Evolutionary conservation across 2,888 invertebrate genomes (phyloP).

Genomic region (Lampropteryx suffumata): DNA sequence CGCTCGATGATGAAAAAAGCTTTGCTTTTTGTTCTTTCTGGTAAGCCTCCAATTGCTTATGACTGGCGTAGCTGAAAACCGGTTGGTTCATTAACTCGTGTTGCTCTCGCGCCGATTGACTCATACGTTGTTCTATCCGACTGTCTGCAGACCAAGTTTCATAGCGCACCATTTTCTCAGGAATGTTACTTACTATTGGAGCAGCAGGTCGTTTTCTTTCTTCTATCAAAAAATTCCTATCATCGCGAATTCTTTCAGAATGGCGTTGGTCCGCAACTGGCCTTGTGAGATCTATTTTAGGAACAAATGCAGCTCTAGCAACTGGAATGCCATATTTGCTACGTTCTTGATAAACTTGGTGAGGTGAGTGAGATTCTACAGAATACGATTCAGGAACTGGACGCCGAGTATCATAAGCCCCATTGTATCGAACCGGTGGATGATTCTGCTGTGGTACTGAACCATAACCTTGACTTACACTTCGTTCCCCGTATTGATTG

Average conservation of each 20-base stretch:
- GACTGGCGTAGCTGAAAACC: constrained; percentile 71
- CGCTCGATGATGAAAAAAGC: constrained; percentile 35
- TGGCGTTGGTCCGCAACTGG: constrained; percentile 59
- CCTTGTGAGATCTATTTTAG: constrained; percentile 76
- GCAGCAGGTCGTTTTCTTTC: constrained; percentile 72
- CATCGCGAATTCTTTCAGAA: constrained; percentile 65
- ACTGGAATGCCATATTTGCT: constrained; percentile 56
- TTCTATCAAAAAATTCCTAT: constrained; percentile 68
- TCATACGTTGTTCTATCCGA: constrained; percentile 69
- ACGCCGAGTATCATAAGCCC: constrained; percentile 58
- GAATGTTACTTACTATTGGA: constrained; percentile 74
- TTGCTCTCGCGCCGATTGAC: constrained; percentile 66
- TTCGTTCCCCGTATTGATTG: constrained; percentile 73
- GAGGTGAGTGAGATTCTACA: constrained; percentile 67
- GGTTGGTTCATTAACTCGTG: constrained; percentile 71
- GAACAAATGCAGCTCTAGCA: constrained; percentile 64
- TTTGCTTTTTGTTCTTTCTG: constrained; percentile 67
- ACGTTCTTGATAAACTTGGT: constrained; percentile 60
- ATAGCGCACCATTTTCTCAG: constrained; percentile 73
- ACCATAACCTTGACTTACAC: constrained; percentile 48
- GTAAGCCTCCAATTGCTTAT: constrained; percentile 72
- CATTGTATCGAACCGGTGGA: constrained; percentile 61
- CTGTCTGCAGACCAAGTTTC: constrained; percentile 74
- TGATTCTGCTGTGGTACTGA: constrained; percentile 49
- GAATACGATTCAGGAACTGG: constrained; percentile 57